phyloP scores from a whole-genome alignment of 2,888 invertebrate genomes.

The Cylindroiulus punctatus region DNA sequence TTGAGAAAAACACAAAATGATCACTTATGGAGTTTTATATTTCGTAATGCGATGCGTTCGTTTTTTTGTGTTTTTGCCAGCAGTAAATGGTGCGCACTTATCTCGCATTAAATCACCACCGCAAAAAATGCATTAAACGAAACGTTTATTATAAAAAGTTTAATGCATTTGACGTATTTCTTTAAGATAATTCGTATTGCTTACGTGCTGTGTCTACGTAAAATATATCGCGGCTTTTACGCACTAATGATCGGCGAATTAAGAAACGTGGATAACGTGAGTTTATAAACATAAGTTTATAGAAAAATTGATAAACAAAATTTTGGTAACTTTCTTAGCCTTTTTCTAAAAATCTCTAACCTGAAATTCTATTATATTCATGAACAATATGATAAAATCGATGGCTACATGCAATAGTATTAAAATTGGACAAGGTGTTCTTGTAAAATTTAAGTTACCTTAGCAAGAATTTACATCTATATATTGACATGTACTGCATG shows the following conservation, averaged over 20 bases:
- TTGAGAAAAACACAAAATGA: constrained; percentile 34
- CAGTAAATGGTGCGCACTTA: not conserved
- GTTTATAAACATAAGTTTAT: not conserved
- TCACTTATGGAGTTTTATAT: constrained; percentile 5
- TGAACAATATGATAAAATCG: too few species aligned
- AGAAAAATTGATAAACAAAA: too few species aligned
- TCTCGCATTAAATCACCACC: not conserved
- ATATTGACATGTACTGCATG: too few species aligned
- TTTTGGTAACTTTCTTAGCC: too few species aligned
- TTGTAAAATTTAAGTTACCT: too few species aligned
- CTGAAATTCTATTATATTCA: too few species aligned
- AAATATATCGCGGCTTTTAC: not conserved
- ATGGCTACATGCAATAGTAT: too few species aligned
- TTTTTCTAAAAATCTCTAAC: too few species aligned
- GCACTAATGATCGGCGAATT: not conserved
- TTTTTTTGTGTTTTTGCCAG: not conserved
- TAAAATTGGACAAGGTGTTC: too few species aligned
- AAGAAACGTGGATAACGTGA: not conserved
- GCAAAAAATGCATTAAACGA: not conserved
- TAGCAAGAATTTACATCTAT: too few species aligned
- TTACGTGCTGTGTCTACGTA: not conserved
- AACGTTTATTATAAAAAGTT: not conserved
- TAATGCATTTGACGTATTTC: constrained; percentile 23
- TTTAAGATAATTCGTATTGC: not conserved
- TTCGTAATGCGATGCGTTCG: not conserved